Evolutionary conservation across 2,797 vertebrate species (phyloP), one percentile per base, ranked within the genome.

Genomic region (Pangasius mekongensis): DNA sequence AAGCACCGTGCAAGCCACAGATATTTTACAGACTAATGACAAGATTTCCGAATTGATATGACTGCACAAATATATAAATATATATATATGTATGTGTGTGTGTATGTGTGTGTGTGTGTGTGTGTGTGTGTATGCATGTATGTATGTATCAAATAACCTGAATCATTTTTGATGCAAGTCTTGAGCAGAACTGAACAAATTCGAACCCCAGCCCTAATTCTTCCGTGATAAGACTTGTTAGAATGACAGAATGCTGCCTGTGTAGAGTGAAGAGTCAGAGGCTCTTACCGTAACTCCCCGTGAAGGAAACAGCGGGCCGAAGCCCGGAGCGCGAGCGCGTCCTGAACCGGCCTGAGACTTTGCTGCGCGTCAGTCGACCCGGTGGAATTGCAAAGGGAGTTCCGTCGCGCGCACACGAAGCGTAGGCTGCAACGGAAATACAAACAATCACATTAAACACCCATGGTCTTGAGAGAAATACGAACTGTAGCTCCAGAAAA

Each of bases 221-320:
- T 60, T 60, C 4, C 20, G 1, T 76, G 22, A 74, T 58, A 30
- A 39, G 30, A 14, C 18, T 43, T 20, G 18, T 81, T 1, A n/a
- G 1, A 47, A 78, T 33, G 13, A 36, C 27, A 52, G 58, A 24
- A 24, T 30, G 5, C 14, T 3, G 33, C 2, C 27, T 39, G 5
- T 82, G 84, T 20, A n/a, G 24, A 43, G 14, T 52, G 20, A 54
- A 77, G 14, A 85, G 30, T 33, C 20, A 22, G 49, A 83, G 78
- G 60, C 30, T 92, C 96, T 88, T 92, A 96, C 96, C 96, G 95
- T 94, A 93, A 94, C 92, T 91, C 93, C 94, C 91, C 92, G 94
- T 94, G 95, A 94, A 92, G 94, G 92, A 90, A 93, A 93, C 94
- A 95, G 94, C 95, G 95, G 95, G 95, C 95, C 94, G 95, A 94